These are phyloP conservation scores for Bellardia bayeri DNA, from an alignment of 2,888 invertebrate species.

Conservation along the genomic window DNA sequence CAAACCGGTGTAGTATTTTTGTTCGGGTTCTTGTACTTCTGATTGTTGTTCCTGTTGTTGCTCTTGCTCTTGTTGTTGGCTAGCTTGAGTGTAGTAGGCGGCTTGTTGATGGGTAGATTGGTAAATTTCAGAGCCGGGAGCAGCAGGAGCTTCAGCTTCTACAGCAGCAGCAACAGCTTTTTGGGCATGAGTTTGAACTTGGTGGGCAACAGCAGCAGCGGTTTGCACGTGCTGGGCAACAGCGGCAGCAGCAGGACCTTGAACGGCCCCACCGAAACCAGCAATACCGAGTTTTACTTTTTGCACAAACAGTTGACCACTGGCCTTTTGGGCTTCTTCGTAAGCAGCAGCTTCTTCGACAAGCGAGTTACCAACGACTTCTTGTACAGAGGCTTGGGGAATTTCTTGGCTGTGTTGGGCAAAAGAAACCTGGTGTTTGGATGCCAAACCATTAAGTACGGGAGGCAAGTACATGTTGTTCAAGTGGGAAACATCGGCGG, in stretches of 20 bases:
- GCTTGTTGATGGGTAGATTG: conserved; percentile 45
- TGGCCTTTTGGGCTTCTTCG: not conserved
- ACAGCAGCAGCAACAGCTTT: conserved; percentile 5
- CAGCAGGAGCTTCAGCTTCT: conserved; percentile 20
- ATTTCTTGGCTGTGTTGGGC: conserved; percentile 43
- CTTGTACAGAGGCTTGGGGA: conserved; percentile 35
- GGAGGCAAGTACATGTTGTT: conserved; percentile 75
- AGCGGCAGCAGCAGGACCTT: not conserved
- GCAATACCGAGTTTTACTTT: not conserved
- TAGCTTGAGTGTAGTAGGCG: conserved; percentile 7
- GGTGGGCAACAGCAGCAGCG: conserved; percentile 1
- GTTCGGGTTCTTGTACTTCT: conserved; percentile 35
- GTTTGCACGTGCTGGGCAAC: conserved; percentile 20
- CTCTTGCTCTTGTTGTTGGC: conserved; percentile 36
- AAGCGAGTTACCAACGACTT: conserved; percentile 53
- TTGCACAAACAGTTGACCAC: conserved; percentile 19
- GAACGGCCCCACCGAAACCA: not conserved
- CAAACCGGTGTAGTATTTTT: conserved; percentile 39
- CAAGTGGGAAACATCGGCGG: conserved; percentile 79
- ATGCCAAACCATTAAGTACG: conserved; percentile 10
- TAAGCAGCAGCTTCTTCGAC: conserved; percentile 23
- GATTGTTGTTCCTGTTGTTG: not conserved
- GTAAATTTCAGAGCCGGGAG: conserved; percentile 26
- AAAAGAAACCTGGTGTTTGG: conserved; percentile 36
- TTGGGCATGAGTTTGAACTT: conserved; percentile 29